Conservation (phyloP, 2,113 vertebrate genomes). For the Okapia johnstoni region DNA sequence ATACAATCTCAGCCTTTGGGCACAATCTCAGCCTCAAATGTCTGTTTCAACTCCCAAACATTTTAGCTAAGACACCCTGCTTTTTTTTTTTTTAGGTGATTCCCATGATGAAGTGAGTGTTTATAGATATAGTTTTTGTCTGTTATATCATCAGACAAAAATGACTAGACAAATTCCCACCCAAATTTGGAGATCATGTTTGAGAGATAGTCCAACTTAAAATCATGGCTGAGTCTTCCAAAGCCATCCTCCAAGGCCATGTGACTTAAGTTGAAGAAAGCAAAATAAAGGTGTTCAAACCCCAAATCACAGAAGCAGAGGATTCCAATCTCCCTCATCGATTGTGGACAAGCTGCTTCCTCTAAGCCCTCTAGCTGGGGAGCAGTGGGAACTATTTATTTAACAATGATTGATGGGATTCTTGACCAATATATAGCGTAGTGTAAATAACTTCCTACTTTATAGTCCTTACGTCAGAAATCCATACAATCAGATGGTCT, state of each 20-base stretch:
- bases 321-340: fast-evolving
- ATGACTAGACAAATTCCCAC: background rate
- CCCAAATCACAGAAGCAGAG: background rate
- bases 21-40: background rate
- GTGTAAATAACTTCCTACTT: background rate
- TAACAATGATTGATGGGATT: background rate
- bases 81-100: background rate
- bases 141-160: background rate
- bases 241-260: background rate
- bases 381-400: background rate
- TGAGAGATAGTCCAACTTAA: background rate
- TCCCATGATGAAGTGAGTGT: background rate
- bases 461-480: background rate
- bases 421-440: background rate
- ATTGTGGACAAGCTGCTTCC: background rate
- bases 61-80: background rate
- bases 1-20: background rate
- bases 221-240: background rate
- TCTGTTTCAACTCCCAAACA: background rate
- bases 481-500: background rate
- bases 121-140: background rate
- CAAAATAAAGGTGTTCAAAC: background rate
- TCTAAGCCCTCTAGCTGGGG: background rate
- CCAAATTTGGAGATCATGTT: background rate
- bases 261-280: background rate